Evolutionary conservation across 2,888 invertebrate species (phyloP).

Genomic region (Temnothorax rugatulus): DNA sequence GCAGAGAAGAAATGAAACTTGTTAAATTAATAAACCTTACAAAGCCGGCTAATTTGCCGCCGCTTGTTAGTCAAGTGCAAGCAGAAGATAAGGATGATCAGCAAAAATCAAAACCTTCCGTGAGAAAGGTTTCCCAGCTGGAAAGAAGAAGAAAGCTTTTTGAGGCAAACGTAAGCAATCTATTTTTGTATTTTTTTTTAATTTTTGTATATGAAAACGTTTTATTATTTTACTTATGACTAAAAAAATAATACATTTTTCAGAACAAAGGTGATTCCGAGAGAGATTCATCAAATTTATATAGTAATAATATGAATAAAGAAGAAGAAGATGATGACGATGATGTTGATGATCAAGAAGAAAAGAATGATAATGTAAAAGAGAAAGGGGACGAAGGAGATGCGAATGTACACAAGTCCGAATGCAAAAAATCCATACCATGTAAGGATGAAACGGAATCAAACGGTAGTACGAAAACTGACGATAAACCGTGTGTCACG

Average conservation of each 20-base stretch:
- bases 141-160: slow-evolving; percentile 44
- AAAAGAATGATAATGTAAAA: neutral
- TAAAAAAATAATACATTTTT: slow-evolving; percentile 24
- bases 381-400: neutral
- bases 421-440: neutral
- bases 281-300: slow-evolving; percentile 6
- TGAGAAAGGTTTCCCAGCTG: slow-evolving; percentile 24
- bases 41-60: slow-evolving; percentile 89
- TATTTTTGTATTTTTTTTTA: neutral
- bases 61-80: slow-evolving; percentile 81
- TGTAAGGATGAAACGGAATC: neutral
- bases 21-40: slow-evolving; percentile 92
- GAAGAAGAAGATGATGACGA: slow-evolving; percentile 21
- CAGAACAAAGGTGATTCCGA: slow-evolving; percentile 27
- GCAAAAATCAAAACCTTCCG: slow-evolving; percentile 26
- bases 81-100: neutral
- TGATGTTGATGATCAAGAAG: neutral
- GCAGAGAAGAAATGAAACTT: slow-evolving; percentile 90
- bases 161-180: slow-evolving; percentile 11
- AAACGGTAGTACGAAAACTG: neutral
- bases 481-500: neutral
- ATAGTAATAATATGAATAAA: slow-evolving; percentile 11
- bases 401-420: neutral
- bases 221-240: neutral
- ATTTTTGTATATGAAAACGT: neutral